phyloP scores from a whole-genome alignment of 2,113 vertebrate species.

The Salvelinus sp. region DNA sequence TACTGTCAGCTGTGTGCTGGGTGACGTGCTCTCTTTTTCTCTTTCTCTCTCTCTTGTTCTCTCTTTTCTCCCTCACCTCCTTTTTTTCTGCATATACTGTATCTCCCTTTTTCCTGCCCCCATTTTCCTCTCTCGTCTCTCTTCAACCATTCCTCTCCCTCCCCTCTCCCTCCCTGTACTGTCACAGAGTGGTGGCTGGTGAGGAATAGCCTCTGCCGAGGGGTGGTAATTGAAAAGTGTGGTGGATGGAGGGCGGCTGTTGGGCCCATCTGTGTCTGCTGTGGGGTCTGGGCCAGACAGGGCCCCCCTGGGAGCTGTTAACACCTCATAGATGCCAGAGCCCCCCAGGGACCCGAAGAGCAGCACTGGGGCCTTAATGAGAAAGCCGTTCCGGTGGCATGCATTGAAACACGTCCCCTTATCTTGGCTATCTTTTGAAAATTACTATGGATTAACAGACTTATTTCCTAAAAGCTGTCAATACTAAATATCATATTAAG shows the following conservation, averaged over 20 bases:
- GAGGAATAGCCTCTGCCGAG: slow-evolving; percentile 65
- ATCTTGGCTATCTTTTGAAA: too few relatives aligned
- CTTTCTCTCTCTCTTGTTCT: slow-evolving; percentile 25
- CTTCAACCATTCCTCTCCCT: slow-evolving; percentile 8
- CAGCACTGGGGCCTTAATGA: slow-evolving; percentile 64
- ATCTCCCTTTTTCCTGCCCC: neutral
- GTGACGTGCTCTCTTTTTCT: neutral
- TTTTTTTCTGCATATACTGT: neutral
- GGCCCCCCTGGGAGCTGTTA: slow-evolving; percentile 79
- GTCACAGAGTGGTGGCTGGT: slow-evolving; percentile 49
- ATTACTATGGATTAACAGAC: too few relatives aligned
- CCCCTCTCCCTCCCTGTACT: slow-evolving; percentile 12
- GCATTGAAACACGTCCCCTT: too few relatives aligned
- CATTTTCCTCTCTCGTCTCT: neutral
- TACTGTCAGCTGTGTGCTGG: neutral
- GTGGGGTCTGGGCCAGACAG: slow-evolving; percentile 65
- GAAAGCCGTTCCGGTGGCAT: slow-evolving; percentile 26
- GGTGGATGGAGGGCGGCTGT: slow-evolving; percentile 57
- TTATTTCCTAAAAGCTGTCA: too few relatives aligned
- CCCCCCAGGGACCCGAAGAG: slow-evolving; percentile 54
- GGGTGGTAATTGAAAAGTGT: slow-evolving; percentile 77
- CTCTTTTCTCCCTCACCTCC: neutral
- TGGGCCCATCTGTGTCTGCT: slow-evolving; percentile 67
- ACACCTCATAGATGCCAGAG: slow-evolving; percentile 90
- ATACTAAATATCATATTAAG: too few relatives aligned